Conservation (phyloP, 2,888 invertebrate genomes). For the Tachina lurida region DNA sequence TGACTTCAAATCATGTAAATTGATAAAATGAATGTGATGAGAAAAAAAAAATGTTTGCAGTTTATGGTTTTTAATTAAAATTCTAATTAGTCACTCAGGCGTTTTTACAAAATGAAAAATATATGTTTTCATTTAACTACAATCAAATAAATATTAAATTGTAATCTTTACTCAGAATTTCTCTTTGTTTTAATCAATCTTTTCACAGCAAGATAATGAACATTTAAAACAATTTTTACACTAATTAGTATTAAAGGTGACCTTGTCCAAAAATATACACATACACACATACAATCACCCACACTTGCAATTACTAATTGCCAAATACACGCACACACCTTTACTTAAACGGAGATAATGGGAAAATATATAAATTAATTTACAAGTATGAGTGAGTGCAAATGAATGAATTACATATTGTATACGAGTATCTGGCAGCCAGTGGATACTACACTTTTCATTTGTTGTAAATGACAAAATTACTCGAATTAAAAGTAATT, state of each 20-base stretch:
- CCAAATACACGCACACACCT: background rate
- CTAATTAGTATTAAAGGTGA: slow-evolving; percentile 55
- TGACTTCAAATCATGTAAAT: background rate
- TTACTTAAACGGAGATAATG: slow-evolving; percentile 17
- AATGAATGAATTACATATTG: slow-evolving; percentile 1
- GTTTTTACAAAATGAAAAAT: background rate
- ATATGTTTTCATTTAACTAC: background rate
- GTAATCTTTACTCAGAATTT: background rate
- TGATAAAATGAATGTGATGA: background rate
- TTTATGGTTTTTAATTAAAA: slow-evolving; percentile 11
- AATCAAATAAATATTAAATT: background rate
- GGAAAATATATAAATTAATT: slow-evolving; percentile 2
- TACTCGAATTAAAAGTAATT: slow-evolving; percentile 24
- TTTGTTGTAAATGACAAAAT: slow-evolving; percentile 23
- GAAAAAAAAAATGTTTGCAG: background rate
- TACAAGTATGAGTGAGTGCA: slow-evolving; percentile 1
- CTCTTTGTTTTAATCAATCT: background rate
- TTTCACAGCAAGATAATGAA: slow-evolving; percentile 6
- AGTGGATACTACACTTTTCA: background rate
- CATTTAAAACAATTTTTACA: slow-evolving; percentile 48
- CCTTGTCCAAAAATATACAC: slow-evolving; percentile 37
- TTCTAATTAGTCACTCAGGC: slow-evolving; percentile 14
- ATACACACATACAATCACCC: background rate
- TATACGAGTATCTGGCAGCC: no score
- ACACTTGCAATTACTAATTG: slow-evolving; percentile 13